Evolutionary conservation across 2,888 invertebrate genomes (phyloP).

Genomic region (Caenorhabditis sp.): DNA sequence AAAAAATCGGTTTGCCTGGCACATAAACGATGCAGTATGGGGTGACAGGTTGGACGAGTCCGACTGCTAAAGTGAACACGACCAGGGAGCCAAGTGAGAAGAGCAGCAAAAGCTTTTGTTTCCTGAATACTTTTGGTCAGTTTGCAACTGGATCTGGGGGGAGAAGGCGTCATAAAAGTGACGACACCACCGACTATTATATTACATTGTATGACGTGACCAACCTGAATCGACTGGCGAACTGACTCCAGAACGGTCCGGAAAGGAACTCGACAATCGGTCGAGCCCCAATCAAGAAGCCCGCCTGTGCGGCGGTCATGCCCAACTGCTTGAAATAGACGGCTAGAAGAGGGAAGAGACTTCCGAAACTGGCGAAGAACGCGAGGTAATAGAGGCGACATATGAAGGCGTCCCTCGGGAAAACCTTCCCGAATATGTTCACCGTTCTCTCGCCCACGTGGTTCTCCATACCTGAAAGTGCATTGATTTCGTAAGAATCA

Average conservation of each 20-base stretch:
- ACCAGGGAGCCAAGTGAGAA: constrained; percentile 95
- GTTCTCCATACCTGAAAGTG: constrained; percentile 65
- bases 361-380: constrained; percentile 98
- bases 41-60: constrained; percentile 94
- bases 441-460: constrained; percentile 71
- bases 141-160: background rate
- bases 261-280: constrained; percentile 97
- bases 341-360: constrained; percentile 96
- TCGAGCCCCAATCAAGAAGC: constrained; percentile 87
- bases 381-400: constrained; percentile 99
- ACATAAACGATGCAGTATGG: constrained; percentile 81
- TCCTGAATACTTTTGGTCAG: constrained; percentile 36
- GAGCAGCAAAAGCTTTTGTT: constrained; percentile 85
- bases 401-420: constrained; percentile 92
- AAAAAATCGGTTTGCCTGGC: constrained; percentile 61
- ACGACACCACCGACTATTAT: background rate
- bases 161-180: constrained; percentile 8
- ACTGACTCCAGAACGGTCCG: constrained; percentile 96
- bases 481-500: background rate
- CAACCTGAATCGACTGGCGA: constrained; percentile 88
- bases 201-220: constrained; percentile 7
- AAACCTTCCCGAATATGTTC: constrained; percentile 70
- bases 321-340: constrained; percentile 93
- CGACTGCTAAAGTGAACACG: constrained; percentile 94
- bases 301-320: constrained; percentile 92